Conservation (phyloP, 2,888 invertebrate species). For the Pammene aurita region DNA sequence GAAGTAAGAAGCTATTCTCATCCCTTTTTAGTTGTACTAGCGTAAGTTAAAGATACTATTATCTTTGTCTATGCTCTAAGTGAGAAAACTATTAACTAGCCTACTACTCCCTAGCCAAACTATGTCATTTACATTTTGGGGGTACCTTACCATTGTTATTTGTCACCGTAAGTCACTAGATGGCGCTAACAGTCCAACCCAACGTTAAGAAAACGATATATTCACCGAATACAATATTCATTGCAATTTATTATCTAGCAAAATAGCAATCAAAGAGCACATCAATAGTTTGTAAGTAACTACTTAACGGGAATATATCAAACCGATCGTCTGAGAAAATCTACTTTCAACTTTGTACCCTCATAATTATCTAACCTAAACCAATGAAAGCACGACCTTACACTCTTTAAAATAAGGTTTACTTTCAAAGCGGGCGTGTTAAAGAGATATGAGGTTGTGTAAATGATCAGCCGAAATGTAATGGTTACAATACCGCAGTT, state of each 20-base stretch:
- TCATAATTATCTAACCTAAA: neutral
- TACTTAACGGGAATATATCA: conserved; percentile 74
- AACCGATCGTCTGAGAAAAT: conserved; percentile 72
- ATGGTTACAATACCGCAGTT: conserved; percentile 81
- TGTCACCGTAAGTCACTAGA: conserved; percentile 5
- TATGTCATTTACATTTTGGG: too few relatives aligned
- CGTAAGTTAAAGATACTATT: too few relatives aligned
- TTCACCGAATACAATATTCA: conserved; percentile 5
- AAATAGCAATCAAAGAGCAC: conserved; percentile 54
- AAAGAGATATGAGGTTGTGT: conserved; percentile 4
- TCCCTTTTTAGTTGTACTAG: too few relatives aligned
- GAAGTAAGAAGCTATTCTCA: too few relatives aligned
- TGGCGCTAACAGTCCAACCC: conserved; percentile 21
- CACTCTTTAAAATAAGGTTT: neutral
- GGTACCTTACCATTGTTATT: too few relatives aligned
- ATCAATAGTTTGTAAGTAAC: conserved; percentile 50
- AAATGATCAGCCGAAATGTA: conserved; percentile 48
- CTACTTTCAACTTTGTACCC: neutral
- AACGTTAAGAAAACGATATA: neutral
- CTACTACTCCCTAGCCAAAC: too few relatives aligned
- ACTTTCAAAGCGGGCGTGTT: neutral
- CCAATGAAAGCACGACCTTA: conserved; percentile 2
- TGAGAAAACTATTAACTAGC: too few relatives aligned
- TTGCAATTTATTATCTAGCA: conserved; percentile 39
- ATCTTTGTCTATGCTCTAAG: too few relatives aligned